Percentiles rank a stretch among this genome's conserved stretches.
Conservation (phyloP, 92 coral and sea anemone species). For the Desmophyllum pertusum region DNA sequence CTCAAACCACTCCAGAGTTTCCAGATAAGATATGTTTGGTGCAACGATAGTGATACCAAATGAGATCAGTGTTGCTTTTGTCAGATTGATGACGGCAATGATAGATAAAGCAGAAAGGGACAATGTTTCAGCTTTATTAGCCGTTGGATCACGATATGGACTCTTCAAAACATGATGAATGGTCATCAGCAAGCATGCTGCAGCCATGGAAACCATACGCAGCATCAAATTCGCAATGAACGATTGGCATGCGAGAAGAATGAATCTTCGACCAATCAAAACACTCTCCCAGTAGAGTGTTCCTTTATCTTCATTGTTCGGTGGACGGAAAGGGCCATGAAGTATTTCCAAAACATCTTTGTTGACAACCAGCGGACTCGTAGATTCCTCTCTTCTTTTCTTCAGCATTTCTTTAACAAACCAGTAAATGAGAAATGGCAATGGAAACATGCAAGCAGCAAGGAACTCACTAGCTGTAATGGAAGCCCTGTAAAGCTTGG, state of each 20-base stretch:
- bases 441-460: conserved; percentile 55
- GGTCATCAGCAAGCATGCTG: conserved; percentile 42
- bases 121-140: conserved; percentile 38
- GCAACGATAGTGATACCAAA: conserved; percentile 33
- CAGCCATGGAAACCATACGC: conserved; percentile 54
- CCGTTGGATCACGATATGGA: conserved; percentile 48
- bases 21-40: conserved; percentile 16
- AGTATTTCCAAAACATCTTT: conserved; percentile 53
- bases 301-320: conserved; percentile 39
- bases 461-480: conserved; percentile 48
- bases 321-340: conserved; percentile 65
- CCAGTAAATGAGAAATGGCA: conserved; percentile 67
- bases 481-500: conserved; percentile 34
- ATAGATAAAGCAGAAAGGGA: conserved; percentile 30
- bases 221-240: conserved; percentile 49
- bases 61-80: conserved; percentile 32
- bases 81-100: conserved; percentile 42
- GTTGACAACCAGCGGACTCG: background rate
- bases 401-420: background rate
- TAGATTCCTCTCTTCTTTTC: background rate
- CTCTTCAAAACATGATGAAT: conserved; percentile 38
- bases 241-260: conserved; percentile 45
- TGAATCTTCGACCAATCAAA: conserved; percentile 62
- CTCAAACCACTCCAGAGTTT: conserved; percentile 48
- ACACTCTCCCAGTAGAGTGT: conserved; percentile 74